Evolutionary conservation across 1,140 invertebrate genomes (phyloP), one percentile per base, ranked within the genome.

Genomic region (Ceratina australensis): DNA sequence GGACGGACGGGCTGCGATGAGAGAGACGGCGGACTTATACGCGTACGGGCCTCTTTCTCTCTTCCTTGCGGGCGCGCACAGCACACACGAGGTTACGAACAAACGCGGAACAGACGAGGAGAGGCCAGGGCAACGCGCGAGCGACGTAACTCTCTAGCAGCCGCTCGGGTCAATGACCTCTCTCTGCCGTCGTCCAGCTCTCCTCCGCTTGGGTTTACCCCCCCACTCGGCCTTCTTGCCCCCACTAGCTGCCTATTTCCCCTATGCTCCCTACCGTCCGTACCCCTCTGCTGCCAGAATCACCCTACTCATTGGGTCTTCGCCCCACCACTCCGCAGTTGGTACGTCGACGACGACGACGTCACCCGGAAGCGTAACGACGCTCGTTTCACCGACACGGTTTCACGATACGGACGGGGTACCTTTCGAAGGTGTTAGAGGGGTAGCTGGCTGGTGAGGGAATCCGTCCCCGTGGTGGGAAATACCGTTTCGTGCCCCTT

Each of bases 151-250:
- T 89, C 89, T 90, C 89, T 88, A 91, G 88, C 91, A 91, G 91
- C 90, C 89, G 90, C 90, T 90, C 83, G 84, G 91, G 91, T 92
- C 91, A 92, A 92, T 90, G 91, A 91, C 91, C 90, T 90, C 87
- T 87, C 87, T 87, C 88, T 86, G 90, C 87, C 90, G 87, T 89
- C 89, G 90, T 88, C 89, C 88, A 80, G 75, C 72, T 81, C 81
- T 75, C 79, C 80, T 75, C 80, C 67, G 50, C 71, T 71, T 28
- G 66, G 71, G 79, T 54, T 76, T 47, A 8, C 52, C 74, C 42
- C 67, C 49, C 67, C 72, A 49, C 16, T 0, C 12, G 49, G 4
- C 7, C 61, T 42, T 3, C 22, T 18, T 3, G 59, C 63, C 67
- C 73, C 49, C 18, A 57, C 33, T 42, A 18, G 16, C 16, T 28